phyloP scores from a whole-genome alignment of 2,797 vertebrate species.

The Todus mexicanus region DNA sequence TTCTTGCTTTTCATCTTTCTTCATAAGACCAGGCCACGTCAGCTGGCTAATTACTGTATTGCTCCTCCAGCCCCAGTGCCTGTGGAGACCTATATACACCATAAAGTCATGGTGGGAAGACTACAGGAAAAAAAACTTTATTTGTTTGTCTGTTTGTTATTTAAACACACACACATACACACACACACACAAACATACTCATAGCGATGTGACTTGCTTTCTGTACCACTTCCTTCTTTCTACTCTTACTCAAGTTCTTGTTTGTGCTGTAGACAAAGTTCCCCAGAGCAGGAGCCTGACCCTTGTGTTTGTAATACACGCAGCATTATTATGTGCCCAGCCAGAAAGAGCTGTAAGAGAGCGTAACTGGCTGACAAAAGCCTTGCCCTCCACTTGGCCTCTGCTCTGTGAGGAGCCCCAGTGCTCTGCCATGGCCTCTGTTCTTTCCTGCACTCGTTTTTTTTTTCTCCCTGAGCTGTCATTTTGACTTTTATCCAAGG shows the following conservation, averaged over 20 bases:
- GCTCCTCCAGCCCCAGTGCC: neutral
- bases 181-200: too few species aligned
- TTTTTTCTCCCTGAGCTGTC: neutral
- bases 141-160: neutral
- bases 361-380: neutral
- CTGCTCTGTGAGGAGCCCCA: neutral
- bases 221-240: neutral
- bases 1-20: neutral
- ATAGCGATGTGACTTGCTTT: neutral
- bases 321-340: neutral
- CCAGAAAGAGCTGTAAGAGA: neutral
- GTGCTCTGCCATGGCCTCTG: neutral
- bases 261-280: neutral
- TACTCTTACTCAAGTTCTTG: neutral
- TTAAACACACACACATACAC: neutral
- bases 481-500: conserved; percentile 34
- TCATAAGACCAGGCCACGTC: neutral
- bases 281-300: neutral
- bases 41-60: neutral
- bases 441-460: neutral
- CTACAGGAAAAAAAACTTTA: neutral
- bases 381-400: neutral
- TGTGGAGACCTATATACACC: neutral
- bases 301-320: neutral
- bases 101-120: neutral